Percentiles rank a stretch among this genome's conserved stretches.
Evolutionary conservation across 2,797 vertebrate genomes (phyloP).

Genomic region (Betta splendens): DNA sequence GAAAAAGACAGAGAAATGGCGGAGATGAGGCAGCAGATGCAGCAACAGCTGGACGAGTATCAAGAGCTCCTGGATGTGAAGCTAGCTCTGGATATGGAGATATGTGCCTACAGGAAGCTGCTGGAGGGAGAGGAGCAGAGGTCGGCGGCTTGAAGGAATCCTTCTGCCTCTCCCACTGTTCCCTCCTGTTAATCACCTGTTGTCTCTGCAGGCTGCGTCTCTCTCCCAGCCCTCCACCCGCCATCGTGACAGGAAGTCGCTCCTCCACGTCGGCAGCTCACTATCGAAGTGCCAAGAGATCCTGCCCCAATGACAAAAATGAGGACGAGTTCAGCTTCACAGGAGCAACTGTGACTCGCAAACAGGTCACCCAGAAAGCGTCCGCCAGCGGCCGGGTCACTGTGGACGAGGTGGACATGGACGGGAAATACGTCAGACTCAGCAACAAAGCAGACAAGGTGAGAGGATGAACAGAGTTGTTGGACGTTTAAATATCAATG

Average conservation of each 20-base stretch:
- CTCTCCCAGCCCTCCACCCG: constrained; percentile 85
- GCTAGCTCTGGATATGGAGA: constrained; percentile 97
- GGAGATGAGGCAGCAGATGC: constrained; percentile 93
- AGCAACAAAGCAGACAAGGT: constrained; percentile 96
- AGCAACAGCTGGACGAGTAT: constrained; percentile 96
- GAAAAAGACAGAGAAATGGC: constrained; percentile 96
- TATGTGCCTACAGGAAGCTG: constrained; percentile 94
- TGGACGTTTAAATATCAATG: no score
- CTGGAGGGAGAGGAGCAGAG: constrained; percentile 97
- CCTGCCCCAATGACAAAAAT: constrained; percentile 88
- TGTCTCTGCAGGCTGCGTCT: constrained; percentile 82
- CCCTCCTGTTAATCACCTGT: neutral
- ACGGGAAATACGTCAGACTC: constrained; percentile 92
- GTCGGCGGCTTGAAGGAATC: constrained; percentile 60
- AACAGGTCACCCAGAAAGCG: constrained; percentile 93
- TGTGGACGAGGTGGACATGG: constrained; percentile 94
- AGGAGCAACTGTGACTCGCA: constrained; percentile 81
- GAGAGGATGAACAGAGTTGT: neutral
- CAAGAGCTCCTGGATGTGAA: constrained; percentile 97
- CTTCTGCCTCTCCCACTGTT: neutral
- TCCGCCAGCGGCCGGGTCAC: constrained; percentile 92
- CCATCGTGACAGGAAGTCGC: constrained; percentile 70
- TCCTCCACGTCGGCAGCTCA: constrained; percentile 70
- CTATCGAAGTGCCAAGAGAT: constrained; percentile 84
- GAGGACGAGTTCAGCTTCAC: constrained; percentile 83